These are phyloP conservation scores for Dendroctonus ponderosae DNA, from an alignment of 1,140 invertebrate species.

Conservation along the genomic window DNA sequence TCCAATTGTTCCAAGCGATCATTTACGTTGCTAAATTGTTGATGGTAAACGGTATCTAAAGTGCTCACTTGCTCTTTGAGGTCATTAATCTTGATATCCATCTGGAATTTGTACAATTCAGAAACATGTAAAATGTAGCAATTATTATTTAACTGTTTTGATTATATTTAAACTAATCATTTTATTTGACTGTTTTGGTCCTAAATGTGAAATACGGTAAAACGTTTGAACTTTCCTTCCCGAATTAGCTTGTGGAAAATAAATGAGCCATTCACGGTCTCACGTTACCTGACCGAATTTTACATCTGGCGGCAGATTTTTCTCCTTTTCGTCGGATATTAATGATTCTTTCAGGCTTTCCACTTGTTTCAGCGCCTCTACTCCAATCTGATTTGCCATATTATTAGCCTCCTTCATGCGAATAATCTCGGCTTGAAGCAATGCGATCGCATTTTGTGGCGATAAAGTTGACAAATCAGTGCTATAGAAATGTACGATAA, in stretches of 20 bases:
- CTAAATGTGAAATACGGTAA: no score
- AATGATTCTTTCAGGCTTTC: conserved; percentile 25
- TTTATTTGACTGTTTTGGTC: no score
- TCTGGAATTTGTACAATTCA: conserved; percentile 14
- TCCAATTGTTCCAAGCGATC: conserved; percentile 34
- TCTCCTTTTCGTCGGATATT: not conserved
- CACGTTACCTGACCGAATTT: conserved; percentile 21
- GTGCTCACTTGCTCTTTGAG: conserved; percentile 40
- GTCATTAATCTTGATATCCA: conserved; percentile 34
- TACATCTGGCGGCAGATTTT: conserved; percentile 17
- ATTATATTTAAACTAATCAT: no score
- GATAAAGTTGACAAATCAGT: conserved; percentile 23
- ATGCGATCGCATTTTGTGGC: conserved; percentile 19
- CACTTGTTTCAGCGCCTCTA: conserved; percentile 16
- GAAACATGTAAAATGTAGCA: not conserved
- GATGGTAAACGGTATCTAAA: conserved; percentile 40
- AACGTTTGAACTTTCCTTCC: no score
- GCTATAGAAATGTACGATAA: no score
- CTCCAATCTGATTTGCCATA: conserved; percentile 14
- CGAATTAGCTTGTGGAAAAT: no score
- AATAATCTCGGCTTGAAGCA: conserved; percentile 34
- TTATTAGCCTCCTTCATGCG: conserved; percentile 20
- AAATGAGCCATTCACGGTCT: no score
- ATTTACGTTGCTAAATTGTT: conserved; percentile 41
- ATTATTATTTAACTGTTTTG: not conserved